Percentiles rank a stretch among this genome's conserved stretches.
Conservation (phyloP, 2,888 invertebrate genomes). For the Chalcosyrphus nemorum region DNA sequence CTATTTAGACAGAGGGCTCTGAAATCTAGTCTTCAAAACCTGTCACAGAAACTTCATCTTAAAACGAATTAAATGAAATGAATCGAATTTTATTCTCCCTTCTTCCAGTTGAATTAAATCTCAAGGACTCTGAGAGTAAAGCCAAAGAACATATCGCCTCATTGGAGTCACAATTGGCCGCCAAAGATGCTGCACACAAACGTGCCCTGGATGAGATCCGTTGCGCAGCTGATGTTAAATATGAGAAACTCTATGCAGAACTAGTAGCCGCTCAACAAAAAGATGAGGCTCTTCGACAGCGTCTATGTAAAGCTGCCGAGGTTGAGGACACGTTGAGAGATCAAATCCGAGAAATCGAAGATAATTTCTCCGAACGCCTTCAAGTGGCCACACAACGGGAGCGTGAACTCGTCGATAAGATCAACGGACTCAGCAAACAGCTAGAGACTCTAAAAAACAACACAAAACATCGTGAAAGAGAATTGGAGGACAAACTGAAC, state of each 20-base stretch:
- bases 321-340: conserved; percentile 78
- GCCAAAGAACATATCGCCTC: conserved; percentile 78
- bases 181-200: conserved; percentile 77
- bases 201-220: conserved; percentile 77
- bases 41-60: conserved; percentile 6
- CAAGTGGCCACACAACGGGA: conserved; percentile 77
- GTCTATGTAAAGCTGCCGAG: conserved; percentile 76
- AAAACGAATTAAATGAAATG: neutral
- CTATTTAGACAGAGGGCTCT: too few species aligned
- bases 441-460: conserved; percentile 77
- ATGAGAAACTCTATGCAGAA: conserved; percentile 79
- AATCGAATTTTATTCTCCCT: conserved; percentile 7
- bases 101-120: conserved; percentile 84
- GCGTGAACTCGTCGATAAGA: conserved; percentile 78
- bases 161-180: conserved; percentile 77
- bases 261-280: conserved; percentile 81
- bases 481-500: conserved; percentile 79
- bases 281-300: conserved; percentile 77
- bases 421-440: conserved; percentile 78
- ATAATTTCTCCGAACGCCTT: conserved; percentile 76
- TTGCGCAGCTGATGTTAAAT: conserved; percentile 76
- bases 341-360: conserved; percentile 77
- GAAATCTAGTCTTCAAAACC: neutral
- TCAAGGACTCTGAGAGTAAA: conserved; percentile 80
- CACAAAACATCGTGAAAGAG: conserved; percentile 78